Evolutionary conservation across 2,113 vertebrate species (phyloP), one percentile per base, ranked within the genome.

Genomic region (Pelecanus crispus): DNA sequence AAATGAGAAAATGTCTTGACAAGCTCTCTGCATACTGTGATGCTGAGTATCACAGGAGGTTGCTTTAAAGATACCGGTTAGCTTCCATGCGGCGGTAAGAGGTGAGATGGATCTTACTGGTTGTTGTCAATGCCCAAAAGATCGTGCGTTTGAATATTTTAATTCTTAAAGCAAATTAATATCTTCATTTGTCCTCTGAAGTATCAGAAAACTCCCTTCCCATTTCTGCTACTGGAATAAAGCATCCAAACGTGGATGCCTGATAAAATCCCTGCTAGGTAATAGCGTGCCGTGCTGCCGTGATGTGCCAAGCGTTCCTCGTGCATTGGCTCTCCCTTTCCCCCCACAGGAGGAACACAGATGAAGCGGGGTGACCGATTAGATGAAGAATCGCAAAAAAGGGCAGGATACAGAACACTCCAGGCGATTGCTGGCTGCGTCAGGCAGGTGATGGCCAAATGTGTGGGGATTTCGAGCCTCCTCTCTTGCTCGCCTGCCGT

Each of bases 21-120:
- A 1, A 68, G 88, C 44, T 67, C 20, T 2, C 1, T n/a, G 81
- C 31, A 0, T 2, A 0, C 72, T 13, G 42, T 4, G 4, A 7
- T 55, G 62, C 52, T 2, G 24, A 9, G 70, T 3, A 1, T 40
- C 81, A 6, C 11, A 0, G 45, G 81, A 50, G 58, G 66, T 0
- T 92, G 66, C 58, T 44, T 10, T 9, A 38, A 17, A 40, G 50
- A 0, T 45, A 34, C 2, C 2, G 7, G 29, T 56, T 32, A 31
- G 52, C 67, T 75, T 47, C 9, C 47, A 14, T 0, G 1, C 88
- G 34, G 75, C 4, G 0, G 1, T 42, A 6, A 7, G 40, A 32
- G 63, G 24, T 3, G 70, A 66, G 78, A 9, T 5, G 5, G 11
- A 34, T 65, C 52, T 42, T 11, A 3, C 49, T 62, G 78, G 2